Evolutionary conservation across 64 coral and sea anemone species (phyloP), one percentile per base, ranked within the genome.

Genomic region (Anthopleura sola): DNA sequence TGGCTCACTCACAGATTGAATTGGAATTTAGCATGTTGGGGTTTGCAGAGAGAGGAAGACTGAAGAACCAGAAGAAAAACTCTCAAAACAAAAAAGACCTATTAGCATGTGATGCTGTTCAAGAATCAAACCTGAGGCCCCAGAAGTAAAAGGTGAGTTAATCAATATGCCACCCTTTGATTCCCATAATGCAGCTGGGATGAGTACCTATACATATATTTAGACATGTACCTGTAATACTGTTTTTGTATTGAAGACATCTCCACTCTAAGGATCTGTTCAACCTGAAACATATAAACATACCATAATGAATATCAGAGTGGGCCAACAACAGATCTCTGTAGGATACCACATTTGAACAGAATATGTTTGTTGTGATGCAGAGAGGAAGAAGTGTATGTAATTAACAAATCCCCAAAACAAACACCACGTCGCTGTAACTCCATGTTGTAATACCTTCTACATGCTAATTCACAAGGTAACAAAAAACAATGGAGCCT

Each of bases 241-340:
- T 99, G 97, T 75, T 99, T 95, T 84, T 99, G 97, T 58, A 92
- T 75, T 15, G 93, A 99, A 36, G 97, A 99, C 97, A 99, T 99
- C 44, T 99, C 97, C 82, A 99, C 97, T 94, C 97, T 86, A 14
- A 99, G 85, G 69, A 99, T 99, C 34, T 99, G 97, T 82, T 99
- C 97, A 19, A 99, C 97, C 97, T 99, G 46, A 38, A 83, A 56
- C 24, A 19, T 36, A 87, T 38, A 37, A 1, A 18, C 29, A 6
- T 51, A 21, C 31, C 28, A 48, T 31, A 34, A 57, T 78, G 3
- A 36, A 18, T n/a, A 6, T 31, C 32, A 24, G 17, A 83, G 49
- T 78, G 23, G 24, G 19, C 24, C 58, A 62, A 62, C 6, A 44
- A 44, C 40, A 44, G 40, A 44, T 44, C 40, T 44, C 40, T 24